These are phyloP conservation scores for Holothuria leucospilota DNA, from an alignment of 53 echinoderm and acorn worm genomes.

Conservation along the genomic window DNA sequence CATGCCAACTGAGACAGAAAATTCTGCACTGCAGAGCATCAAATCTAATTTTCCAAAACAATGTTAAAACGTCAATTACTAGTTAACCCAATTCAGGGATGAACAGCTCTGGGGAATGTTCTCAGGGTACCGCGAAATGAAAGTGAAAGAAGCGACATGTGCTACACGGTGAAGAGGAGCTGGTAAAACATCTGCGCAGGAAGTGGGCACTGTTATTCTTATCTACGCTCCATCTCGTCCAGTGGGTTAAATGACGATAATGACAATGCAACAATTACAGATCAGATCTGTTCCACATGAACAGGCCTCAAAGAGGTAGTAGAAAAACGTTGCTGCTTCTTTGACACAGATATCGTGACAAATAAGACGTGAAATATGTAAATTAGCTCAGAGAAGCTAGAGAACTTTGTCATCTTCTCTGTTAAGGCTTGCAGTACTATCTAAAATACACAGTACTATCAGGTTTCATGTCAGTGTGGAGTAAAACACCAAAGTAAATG, in stretches of 20 bases:
- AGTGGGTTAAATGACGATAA: too few species aligned
- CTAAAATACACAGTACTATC: too few species aligned
- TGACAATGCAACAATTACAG: background rate
- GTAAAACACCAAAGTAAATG: too few species aligned
- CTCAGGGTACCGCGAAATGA: too few species aligned
- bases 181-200: constrained; percentile 32
- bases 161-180: background rate
- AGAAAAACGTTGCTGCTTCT: background rate
- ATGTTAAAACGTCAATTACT: constrained; percentile 47
- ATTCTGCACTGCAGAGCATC: constrained; percentile 15
- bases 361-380: background rate
- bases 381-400: background rate
- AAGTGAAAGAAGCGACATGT: background rate
- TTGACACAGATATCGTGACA: constrained; percentile 24
- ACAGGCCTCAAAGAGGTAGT: background rate
- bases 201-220: constrained; percentile 22
- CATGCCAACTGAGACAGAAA: too few species aligned
- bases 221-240: background rate
- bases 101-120: constrained; percentile 1
- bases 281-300: background rate
- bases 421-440: too few species aligned
- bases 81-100: constrained; percentile 23
- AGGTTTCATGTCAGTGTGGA: too few species aligned
- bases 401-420: too few species aligned
- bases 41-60: constrained; percentile 32